Evolutionary conservation across 1,140 invertebrate genomes (phyloP), one percentile per base, ranked within the genome.

Genomic region (Latrodectus geometricus): DNA sequence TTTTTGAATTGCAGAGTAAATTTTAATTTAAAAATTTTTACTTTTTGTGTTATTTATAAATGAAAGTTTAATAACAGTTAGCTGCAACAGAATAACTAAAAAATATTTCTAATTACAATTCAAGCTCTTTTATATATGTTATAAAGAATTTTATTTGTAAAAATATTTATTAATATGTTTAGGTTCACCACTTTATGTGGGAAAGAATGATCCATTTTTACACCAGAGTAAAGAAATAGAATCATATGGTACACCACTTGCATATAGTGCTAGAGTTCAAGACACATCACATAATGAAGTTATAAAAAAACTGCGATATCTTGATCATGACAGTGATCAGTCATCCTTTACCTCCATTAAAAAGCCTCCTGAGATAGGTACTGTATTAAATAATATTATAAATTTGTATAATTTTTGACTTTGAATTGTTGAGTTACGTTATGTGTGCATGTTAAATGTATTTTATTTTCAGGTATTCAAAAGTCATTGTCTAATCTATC

Each of bases 401-500:
- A 35, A 8, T 14, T 61, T 61, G 54, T 4, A 61, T 61, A 17
- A 61, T 61, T 14, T 61, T 0, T 61, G 35, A 35, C 8, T 61
- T 61, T 61, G 54, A 14, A 61, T 61, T 14, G 54, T 61, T 61
- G 54, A 17, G 11, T 61, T 61, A 61, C 8, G 5, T 35, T 35
- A 1, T 4, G 8, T 61, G 2, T 61, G 54, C 3, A 61, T 61
- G 8, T 17, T 8, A 56, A 56, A 61, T 61, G 54, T 14, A 14
- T 68, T 66, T 54, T 50, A 20, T 20, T 69, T 66, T 5, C 56
- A 86, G 83, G 83, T 50, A 20, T 86, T 21, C 83, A 78, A 14
- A 86, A 48, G 11, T 86, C 83, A 12, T 23, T 86, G 20, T 86
- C 83, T 9, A 52, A 73, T 20, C 49, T 86, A 35, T 56, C 83